Base-by-base conservation (phyloP, 1,140 invertebrate genomes). In the Camponotus pennsylvanicus region DNA sequence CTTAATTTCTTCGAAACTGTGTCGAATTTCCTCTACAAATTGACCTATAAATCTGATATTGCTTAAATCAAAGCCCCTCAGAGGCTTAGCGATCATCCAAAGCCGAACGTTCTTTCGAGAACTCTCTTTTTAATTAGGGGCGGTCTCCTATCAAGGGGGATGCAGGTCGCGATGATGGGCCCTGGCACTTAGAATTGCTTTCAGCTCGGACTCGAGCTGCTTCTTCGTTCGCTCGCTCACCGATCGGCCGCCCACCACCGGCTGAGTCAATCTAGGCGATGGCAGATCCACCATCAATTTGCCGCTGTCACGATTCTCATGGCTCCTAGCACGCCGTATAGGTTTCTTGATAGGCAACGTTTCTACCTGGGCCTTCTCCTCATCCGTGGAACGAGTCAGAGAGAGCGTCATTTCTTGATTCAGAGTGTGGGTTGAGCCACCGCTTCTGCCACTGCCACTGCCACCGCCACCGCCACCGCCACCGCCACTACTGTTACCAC, bases 1-100 rank as follows among this genome's bases (percentile, higher is more conserved):
- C 70, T 83, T 87, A 71, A 73, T 79, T 77, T 83, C 42, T 88
- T 83, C 61, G 71, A 90, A 89, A 88, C 67, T 88, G 75, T 88
- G 69, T 86, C 86, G 89, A 89, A 92, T 93, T 93, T 93, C 88
- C 66, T 92, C 92, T 95, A 95, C 89, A 95, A 95, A 95, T 95
- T 94, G 94, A 95, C 94, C 94, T 95, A 95, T 92, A 94, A 95
- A 94, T 95, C 93, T 94, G 94, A 95, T 95, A 95, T 95, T 95
- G 93, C 94, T 95, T 95, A 93, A 94, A 94, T 92, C 87, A 93
- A 92, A 94, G 95, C 95, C 95, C 94, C 94, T 95, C 94, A 95
- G 93, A 95, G 95, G 95, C 95, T 83, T 40, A 92, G 91, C 93
- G 90, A 92, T 91, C 90, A 78, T 90, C 86, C 55, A 73, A 91